A percentile compares a stretch with the other conserved stretches of the same genome.
These are phyloP conservation scores for Flexamia atlantica DNA, from an alignment of 2,888 invertebrate genomes.

Conservation along the genomic window DNA sequence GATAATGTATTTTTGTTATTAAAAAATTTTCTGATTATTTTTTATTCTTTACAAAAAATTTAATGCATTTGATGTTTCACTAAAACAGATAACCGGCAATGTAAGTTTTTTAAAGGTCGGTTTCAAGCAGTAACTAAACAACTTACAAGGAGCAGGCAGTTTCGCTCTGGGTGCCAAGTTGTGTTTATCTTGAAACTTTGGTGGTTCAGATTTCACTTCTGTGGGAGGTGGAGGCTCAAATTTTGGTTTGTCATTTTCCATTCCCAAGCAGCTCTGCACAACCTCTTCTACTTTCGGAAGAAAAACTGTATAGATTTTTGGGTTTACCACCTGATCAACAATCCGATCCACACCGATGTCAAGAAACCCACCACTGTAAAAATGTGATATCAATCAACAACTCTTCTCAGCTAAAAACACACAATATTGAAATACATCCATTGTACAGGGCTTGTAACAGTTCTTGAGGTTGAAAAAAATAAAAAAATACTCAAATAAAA, in stretches of 20 bases:
- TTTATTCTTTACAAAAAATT: too few species aligned
- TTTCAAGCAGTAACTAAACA: neutral
- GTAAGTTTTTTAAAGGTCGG: too few species aligned
- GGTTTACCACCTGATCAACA: slow-evolving; percentile 97
- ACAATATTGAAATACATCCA: too few species aligned
- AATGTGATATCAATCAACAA: neutral
- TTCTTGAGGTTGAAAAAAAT: too few species aligned
- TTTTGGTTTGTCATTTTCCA: slow-evolving; percentile 75
- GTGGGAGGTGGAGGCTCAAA: slow-evolving; percentile 40
- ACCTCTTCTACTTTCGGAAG: slow-evolving; percentile 94
- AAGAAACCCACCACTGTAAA: slow-evolving; percentile 80
- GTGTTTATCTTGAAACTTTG: slow-evolving; percentile 49
- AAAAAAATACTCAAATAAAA: too few species aligned
- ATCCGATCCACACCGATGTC: slow-evolving; percentile 96
- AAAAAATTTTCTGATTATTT: too few species aligned
- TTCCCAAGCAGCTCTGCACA: slow-evolving; percentile 91
- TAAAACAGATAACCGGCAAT: too few species aligned
- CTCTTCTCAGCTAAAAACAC: too few species aligned
- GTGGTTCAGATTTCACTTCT: slow-evolving; percentile 13
- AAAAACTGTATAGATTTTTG: slow-evolving; percentile 92
- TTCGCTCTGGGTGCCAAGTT: slow-evolving; percentile 33
- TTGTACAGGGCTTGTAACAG: too few species aligned
- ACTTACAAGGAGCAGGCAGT: slow-evolving; percentile 39
- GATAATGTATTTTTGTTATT: too few species aligned
- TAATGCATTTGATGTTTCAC: too few species aligned